phyloP scores from a whole-genome alignment of 2,113 vertebrate species.

The Prinia subflava region DNA sequence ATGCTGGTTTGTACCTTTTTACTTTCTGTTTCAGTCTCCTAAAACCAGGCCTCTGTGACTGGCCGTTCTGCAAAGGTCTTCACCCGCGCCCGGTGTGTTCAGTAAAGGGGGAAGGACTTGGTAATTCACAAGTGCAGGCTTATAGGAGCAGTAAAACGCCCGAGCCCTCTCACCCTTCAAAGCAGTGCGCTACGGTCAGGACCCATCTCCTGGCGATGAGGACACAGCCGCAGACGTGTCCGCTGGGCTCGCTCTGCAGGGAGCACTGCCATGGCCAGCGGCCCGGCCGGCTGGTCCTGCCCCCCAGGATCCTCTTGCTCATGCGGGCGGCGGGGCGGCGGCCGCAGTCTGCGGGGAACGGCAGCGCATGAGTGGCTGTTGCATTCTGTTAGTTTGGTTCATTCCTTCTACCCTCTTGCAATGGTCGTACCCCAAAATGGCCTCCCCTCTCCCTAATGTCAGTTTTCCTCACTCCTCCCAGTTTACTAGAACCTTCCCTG shows the following conservation, averaged over 20 bases:
- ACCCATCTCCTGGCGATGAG: conserved; percentile 89
- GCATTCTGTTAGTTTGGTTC: too few species aligned
- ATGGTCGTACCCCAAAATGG: too few species aligned
- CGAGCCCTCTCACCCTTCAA: conserved; percentile 84
- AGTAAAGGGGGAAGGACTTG: background rate
- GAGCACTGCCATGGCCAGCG: conserved; percentile 98
- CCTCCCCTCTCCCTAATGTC: too few species aligned
- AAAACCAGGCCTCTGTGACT: background rate
- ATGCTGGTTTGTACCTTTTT: background rate
- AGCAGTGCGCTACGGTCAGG: conserved; percentile 93
- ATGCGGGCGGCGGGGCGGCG: conserved; percentile 82
- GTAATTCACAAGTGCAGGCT: background rate
- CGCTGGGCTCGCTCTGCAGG: conserved; percentile 89
- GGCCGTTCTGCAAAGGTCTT: background rate
- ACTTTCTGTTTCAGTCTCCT: background rate
- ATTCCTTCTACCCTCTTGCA: too few species aligned
- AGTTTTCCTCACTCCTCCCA: too few species aligned
- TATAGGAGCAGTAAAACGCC: accelerated
- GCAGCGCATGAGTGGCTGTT: background rate
- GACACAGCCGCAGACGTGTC: conserved; percentile 94
- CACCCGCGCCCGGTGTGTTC: background rate
- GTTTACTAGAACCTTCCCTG: too few species aligned
- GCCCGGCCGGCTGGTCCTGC: conserved; percentile 87
- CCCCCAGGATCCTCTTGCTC: conserved; percentile 92
- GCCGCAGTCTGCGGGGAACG: conserved; percentile 76